Conservation (phyloP, 2,797 vertebrate species). For the Anguilla anguilla region DNA sequence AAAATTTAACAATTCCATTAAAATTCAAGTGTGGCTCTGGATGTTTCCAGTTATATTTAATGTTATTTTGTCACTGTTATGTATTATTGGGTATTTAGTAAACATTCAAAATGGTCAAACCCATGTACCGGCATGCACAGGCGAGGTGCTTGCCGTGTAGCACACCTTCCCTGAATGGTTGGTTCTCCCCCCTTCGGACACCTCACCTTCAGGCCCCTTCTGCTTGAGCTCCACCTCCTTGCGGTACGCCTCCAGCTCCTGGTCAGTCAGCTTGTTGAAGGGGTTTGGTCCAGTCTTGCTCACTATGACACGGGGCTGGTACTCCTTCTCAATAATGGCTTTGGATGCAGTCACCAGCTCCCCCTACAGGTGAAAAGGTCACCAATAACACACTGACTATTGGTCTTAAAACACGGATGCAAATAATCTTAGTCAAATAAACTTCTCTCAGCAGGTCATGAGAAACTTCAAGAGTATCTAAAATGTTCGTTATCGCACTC, state of each 20-base stretch:
- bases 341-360: constrained; percentile 97
- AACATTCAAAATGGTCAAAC: not conserved
- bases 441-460: not conserved
- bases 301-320: constrained; percentile 91
- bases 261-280: constrained; percentile 92
- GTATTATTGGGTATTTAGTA: not conserved
- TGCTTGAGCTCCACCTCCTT: constrained; percentile 94
- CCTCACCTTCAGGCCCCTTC: constrained; percentile 84
- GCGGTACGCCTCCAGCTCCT: constrained; percentile 92
- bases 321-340: constrained; percentile 98
- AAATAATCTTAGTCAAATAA: not conserved
- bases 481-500: not conserved
- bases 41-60: not conserved
- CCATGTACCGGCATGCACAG: not conserved
- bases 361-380: constrained; percentile 72
- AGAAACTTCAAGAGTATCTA: not conserved
- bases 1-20: too few species aligned
- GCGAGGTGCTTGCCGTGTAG: not conserved
- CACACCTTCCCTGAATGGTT: not conserved
- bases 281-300: constrained; percentile 95
- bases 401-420: not conserved
- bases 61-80: not conserved
- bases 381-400: not conserved
- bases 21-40: not conserved
- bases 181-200: too few species aligned